A percentile compares a stretch with the other conserved stretches of the same genome.
Conservation (phyloP, 1,140 invertebrate species). For the Monochamus saltuarius region DNA sequence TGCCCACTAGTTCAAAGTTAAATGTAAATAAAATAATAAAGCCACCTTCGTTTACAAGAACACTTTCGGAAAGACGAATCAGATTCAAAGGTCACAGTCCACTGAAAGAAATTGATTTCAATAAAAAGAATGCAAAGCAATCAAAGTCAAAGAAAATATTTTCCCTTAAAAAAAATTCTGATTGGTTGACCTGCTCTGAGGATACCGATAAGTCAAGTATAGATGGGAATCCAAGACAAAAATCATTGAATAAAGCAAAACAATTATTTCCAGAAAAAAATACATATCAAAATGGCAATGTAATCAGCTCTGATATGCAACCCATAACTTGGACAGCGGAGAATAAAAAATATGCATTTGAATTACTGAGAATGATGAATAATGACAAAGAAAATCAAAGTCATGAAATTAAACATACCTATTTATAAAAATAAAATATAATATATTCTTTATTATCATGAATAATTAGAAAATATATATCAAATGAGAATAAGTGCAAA, state of each 20-base stretch:
- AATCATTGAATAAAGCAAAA: conserved; percentile 4
- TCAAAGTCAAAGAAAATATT: conserved; percentile 14
- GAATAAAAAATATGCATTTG: conserved; percentile 54
- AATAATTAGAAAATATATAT: too few species aligned
- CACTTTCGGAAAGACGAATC: conserved; percentile 41
- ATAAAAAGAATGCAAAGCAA: conserved; percentile 21
- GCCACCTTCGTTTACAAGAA: conserved; percentile 33
- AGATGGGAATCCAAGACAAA: background rate
- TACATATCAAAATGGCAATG: conserved; percentile 22
- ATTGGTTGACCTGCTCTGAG: conserved; percentile 15
- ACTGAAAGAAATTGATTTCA: conserved; percentile 42
- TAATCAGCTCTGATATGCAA: background rate
- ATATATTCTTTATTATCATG: too few species aligned
- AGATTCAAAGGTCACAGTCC: conserved; percentile 46
- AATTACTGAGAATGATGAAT: conserved; percentile 55
- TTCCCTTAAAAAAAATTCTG: background rate
- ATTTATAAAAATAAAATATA: conserved; percentile 27
- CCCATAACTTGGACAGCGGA: conserved; percentile 53
- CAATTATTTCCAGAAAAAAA: background rate
- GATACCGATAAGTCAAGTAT: conserved; percentile 13
- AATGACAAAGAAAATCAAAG: conserved; percentile 34
- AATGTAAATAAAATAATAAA: conserved; percentile 36
- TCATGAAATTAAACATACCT: conserved; percentile 40
- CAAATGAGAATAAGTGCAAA: too few species aligned
- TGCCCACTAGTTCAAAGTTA: conserved; percentile 58